Percentiles rank a stretch among this genome's conserved stretches.
Conservation (phyloP, 2,797 vertebrate genomes). For the Holocentrus rufus region DNA sequence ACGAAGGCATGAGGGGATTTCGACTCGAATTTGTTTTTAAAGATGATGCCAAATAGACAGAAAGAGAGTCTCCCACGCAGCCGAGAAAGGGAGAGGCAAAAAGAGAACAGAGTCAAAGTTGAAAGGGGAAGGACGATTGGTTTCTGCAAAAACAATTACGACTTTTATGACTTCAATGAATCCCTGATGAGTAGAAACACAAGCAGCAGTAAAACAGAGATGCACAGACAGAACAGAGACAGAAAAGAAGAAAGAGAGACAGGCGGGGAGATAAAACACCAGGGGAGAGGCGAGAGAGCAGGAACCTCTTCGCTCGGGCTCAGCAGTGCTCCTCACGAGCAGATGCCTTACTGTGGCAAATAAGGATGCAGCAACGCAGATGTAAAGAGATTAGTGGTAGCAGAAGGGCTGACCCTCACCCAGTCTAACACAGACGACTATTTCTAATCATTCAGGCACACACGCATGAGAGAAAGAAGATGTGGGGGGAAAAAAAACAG, state of each 20-base stretch:
- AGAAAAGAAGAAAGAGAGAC: background rate
- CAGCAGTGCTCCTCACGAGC: conserved; percentile 27
- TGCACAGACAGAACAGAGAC: conserved; percentile 6
- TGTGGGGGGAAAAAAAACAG: background rate
- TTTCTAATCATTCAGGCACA: conserved; percentile 58
- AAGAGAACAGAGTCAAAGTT: conserved; percentile 8
- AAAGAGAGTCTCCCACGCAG: conserved; percentile 40
- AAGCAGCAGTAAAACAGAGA: conserved; percentile 52
- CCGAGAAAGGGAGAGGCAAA: conserved; percentile 44
- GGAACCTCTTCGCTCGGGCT: conserved; percentile 16
- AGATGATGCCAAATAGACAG: conserved; percentile 41
- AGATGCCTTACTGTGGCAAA: conserved; percentile 50
- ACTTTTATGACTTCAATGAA: conserved; percentile 54
- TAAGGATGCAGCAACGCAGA: conserved; percentile 53
- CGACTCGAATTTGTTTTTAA: conserved; percentile 28
- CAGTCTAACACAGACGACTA: conserved; percentile 35
- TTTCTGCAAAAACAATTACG: conserved; percentile 56
- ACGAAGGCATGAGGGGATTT: background rate
- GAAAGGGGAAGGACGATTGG: conserved; percentile 43
- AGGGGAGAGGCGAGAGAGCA: conserved; percentile 1
- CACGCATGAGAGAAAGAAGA: conserved; percentile 11
- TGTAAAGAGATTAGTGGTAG: conserved; percentile 67
- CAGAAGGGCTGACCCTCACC: conserved; percentile 58
- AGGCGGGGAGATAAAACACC: background rate
- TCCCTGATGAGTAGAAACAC: conserved; percentile 59